Percentiles rank a stretch among this genome's conserved stretches.
Conservation (phyloP, 2,113 vertebrate genomes). For the Myotis lucifugus region DNA sequence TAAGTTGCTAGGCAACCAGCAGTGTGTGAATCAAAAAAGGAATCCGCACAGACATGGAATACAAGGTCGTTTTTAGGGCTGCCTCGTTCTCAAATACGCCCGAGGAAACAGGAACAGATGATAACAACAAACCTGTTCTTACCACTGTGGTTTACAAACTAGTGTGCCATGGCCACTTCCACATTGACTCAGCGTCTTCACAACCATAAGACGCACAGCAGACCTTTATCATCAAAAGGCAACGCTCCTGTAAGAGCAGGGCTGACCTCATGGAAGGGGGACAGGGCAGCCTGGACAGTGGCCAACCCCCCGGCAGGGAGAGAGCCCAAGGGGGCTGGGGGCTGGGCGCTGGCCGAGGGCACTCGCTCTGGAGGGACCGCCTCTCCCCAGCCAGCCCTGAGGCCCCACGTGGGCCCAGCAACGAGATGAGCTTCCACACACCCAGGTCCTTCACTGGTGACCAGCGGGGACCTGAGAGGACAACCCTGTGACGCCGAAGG, state of each 20-base stretch:
- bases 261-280: background rate
- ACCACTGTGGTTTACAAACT: background rate
- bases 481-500: background rate
- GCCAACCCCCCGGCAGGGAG: background rate
- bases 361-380: fast-evolving
- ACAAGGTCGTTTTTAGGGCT: background rate
- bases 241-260: background rate
- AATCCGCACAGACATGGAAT: slow-evolving; percentile 12
- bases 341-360: fast-evolving
- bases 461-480: background rate
- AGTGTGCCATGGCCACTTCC: background rate
- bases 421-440: fast-evolving
- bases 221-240: background rate
- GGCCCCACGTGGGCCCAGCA: background rate
- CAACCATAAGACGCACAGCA: background rate
- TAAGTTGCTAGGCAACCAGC: slow-evolving; percentile 45
- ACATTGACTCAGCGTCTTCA: background rate
- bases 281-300: no score
- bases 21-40: background rate
- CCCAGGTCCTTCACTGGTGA: background rate
- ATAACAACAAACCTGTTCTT: background rate
- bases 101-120: background rate
- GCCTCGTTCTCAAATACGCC: background rate
- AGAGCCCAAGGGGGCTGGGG: background rate
- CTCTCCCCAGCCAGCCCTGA: background rate